Conservation (phyloP, 53 echinoderm and acorn worm genomes). For the Actinopyga echinites region DNA sequence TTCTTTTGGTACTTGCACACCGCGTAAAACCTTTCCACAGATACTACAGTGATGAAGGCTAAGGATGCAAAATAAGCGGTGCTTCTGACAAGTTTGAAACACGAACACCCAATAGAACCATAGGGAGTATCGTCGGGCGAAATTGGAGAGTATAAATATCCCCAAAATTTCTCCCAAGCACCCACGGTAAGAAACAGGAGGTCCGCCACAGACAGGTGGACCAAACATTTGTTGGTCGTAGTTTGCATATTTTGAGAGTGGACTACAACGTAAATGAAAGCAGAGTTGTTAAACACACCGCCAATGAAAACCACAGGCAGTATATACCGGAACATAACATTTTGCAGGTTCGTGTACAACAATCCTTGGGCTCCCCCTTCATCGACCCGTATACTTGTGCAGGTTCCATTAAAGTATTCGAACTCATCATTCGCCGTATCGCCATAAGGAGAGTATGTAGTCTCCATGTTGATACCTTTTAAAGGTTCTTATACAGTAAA, state of each 20-base stretch:
- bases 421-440: too few relatives aligned
- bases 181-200: slow-evolving; percentile 6
- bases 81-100: slow-evolving; percentile 21
- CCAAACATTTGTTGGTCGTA: slow-evolving; percentile 26
- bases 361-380: neutral
- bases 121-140: slow-evolving; percentile 17
- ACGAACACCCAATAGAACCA: slow-evolving; percentile 16
- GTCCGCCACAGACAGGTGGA: slow-evolving; percentile 29
- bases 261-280: slow-evolving; percentile 38
- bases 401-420: neutral
- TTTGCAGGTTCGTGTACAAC: slow-evolving; percentile 13
- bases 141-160: slow-evolving; percentile 19
- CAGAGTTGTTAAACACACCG: slow-evolving; percentile 25
- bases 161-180: slow-evolving; percentile 10
- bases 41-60: slow-evolving; percentile 30
- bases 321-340: neutral
- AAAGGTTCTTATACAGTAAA: too few relatives aligned
- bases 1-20: slow-evolving; percentile 23
- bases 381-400: neutral
- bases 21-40: slow-evolving; percentile 28
- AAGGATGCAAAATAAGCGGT: slow-evolving; percentile 30
- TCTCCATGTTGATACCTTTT: too few relatives aligned
- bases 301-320: slow-evolving; percentile 22
- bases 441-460: too few relatives aligned
- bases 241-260: slow-evolving; percentile 33